Conservation (phyloP, 2,113 vertebrate genomes). For the Phrynosoma blainvillii region DNA sequence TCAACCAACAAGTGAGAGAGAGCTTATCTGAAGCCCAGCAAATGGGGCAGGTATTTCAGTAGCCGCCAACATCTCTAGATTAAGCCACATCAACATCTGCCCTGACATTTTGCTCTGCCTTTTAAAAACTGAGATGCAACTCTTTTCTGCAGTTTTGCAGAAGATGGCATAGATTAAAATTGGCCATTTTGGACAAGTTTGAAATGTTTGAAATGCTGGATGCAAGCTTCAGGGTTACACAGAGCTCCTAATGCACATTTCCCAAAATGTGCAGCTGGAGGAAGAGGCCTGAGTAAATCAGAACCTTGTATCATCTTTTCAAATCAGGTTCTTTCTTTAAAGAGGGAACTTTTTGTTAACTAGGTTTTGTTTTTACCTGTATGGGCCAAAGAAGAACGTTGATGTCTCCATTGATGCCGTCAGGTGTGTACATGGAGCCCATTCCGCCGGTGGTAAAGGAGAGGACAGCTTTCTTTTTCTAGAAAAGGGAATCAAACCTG, state of each 20-base stretch:
- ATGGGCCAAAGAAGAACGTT: slow-evolving; percentile 85
- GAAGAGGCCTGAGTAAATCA: not conserved
- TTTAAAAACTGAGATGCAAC: not conserved
- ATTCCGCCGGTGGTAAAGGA: slow-evolving; percentile 84
- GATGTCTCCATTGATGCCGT: slow-evolving; percentile 83
- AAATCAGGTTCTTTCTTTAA: not conserved
- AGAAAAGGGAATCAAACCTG: slow-evolving; percentile 14
- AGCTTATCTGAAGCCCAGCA: not conserved
- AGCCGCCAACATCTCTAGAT: too few species aligned
- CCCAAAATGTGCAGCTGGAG: too few species aligned
- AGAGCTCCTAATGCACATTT: not conserved
- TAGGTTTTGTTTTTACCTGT: slow-evolving; percentile 72
- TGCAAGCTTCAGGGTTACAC: too few species aligned
- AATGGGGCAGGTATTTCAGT: not conserved
- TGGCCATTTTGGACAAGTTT: too few species aligned
- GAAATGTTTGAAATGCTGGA: not conserved
- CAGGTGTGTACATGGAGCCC: slow-evolving; percentile 78
- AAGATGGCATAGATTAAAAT: too few species aligned
- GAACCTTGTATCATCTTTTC: not conserved
- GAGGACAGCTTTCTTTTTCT: slow-evolving; percentile 84
- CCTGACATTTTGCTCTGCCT: too few species aligned
- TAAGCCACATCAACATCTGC: too few species aligned
- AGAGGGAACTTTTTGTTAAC: not conserved
- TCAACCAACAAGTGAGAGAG: not conserved
- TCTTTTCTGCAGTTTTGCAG: not conserved